Evolutionary conservation across 2,113 vertebrate genomes (phyloP), one percentile per base, ranked within the genome.

Genomic region (Tyto alba): DNA sequence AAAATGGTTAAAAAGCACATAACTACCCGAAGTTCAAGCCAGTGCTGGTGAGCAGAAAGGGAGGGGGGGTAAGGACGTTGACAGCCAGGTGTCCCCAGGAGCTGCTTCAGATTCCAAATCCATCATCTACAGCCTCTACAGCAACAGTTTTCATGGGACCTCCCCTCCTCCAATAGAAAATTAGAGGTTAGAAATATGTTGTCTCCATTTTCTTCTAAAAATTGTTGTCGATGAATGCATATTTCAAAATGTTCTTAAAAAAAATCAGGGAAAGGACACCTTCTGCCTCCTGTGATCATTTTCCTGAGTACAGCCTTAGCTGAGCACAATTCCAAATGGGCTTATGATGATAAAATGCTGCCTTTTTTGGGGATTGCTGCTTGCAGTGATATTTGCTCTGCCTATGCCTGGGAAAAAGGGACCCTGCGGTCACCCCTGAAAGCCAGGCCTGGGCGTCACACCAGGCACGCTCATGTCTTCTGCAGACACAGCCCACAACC

Each of bases 141-240:
- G 25, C 30, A 43, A 25, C 6, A 53, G 22, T 41, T 79, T 89
- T 26, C 64, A 23, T 1, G 20, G 45, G 17, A 40, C 7, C 6
- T 88, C 67, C 64, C 69, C 23, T 47, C 43, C 26, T 64, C 14
- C 34, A 48, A 2, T 4, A 52, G 52, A 27, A 72, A 63, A 40
- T 10, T 9, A 3, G 21, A 68, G 20, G 48, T 82, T 38, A 80
- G 14, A 79, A 88, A 94, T 7, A 4, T 21, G 19, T 7, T 8
- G 0, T 27, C 34, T 56, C 14, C 4, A 4, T 81, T 93, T 72
- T 25, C 4, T 63, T 36, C 20, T 3, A 57, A 38, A 66, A 55
- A 23, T 30, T 47, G 1, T 13, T 13, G 11, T 36, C 0, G 0
- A 8, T 27, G 21, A 32, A 3, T 16, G 13, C 5, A 0, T 26